These are phyloP conservation scores for Solenopsis fugax DNA, from an alignment of 1,140 invertebrate species.

Conservation along the genomic window DNA sequence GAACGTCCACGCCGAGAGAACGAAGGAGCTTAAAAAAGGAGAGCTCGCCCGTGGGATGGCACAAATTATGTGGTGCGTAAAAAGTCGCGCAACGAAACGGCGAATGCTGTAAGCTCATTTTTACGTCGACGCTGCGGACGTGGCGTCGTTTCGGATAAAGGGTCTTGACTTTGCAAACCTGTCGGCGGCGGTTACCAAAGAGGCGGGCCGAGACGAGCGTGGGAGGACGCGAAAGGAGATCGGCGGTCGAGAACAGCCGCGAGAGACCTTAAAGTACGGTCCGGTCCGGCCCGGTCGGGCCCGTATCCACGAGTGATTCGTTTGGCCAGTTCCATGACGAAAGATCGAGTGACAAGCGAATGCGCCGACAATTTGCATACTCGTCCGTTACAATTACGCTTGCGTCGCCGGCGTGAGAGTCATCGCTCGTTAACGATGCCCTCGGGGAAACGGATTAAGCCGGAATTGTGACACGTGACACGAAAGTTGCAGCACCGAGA, in stretches of 20 bases:
- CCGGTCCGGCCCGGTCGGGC: neutral
- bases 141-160: conserved; percentile 64
- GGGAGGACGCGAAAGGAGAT: conserved; percentile 74
- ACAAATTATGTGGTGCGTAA: conserved; percentile 32
- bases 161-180: conserved; percentile 66
- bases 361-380: conserved; percentile 79
- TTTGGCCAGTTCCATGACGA: conserved; percentile 64
- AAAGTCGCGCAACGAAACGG: conserved; percentile 63
- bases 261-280: conserved; percentile 59
- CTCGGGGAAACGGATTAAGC: conserved; percentile 56
- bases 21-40: neutral
- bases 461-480: conserved; percentile 55
- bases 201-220: conserved; percentile 66
- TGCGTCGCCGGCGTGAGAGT: conserved; percentile 57
- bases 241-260: conserved; percentile 58
- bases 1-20: neutral
- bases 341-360: conserved; percentile 77
- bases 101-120: conserved; percentile 69
- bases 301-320: conserved; percentile 66
- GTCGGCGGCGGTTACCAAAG: conserved; percentile 70
- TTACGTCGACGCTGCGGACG: conserved; percentile 65
- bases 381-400: conserved; percentile 79
- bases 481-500: conserved; percentile 28
- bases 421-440: conserved; percentile 66
- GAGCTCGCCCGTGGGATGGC: conserved; percentile 37